Conservation (phyloP, 2,888 invertebrate species). For the Epirrhoe tristata region DNA sequence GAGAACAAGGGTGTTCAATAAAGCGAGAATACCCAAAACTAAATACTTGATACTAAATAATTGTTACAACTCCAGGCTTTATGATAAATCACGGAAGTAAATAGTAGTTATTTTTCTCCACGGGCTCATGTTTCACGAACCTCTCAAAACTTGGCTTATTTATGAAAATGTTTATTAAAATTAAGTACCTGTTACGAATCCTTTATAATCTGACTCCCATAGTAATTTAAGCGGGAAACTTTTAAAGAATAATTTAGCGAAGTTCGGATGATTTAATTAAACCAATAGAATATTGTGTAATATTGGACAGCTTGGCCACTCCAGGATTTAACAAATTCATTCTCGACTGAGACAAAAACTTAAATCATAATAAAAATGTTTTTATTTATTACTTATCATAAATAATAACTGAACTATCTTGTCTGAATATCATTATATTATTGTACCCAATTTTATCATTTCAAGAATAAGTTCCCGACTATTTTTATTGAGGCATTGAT, state of each 20-base stretch:
- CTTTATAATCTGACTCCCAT: constrained; percentile 54
- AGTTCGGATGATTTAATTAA: constrained; percentile 72
- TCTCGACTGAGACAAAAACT: too few species aligned
- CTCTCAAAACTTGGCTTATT: constrained; percentile 38
- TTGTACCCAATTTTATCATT: too few species aligned
- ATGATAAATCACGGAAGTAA: constrained; percentile 29
- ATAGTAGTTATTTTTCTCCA: constrained; percentile 41
- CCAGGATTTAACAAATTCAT: neutral
- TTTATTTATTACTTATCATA: too few species aligned
- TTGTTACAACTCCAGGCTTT: constrained; percentile 6
- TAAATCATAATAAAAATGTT: too few species aligned
- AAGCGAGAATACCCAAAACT: neutral
- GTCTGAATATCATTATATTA: too few species aligned
- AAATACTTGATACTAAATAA: constrained; percentile 4
- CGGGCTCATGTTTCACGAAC: constrained; percentile 41
- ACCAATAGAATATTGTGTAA: constrained; percentile 47
- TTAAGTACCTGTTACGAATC: constrained; percentile 37
- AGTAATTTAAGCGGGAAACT: constrained; percentile 57
- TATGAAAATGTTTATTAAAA: constrained; percentile 42
- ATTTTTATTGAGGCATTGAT: too few species aligned
- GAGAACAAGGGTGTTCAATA: neutral
- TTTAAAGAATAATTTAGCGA: constrained; percentile 64
- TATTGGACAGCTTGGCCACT: constrained; percentile 20
- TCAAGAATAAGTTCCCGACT: too few species aligned
- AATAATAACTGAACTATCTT: too few species aligned